Evolutionary conservation across 2,797 vertebrate genomes (phyloP), one percentile per base, ranked within the genome.

Genomic region (Otolemur crassicaudatus): DNA sequence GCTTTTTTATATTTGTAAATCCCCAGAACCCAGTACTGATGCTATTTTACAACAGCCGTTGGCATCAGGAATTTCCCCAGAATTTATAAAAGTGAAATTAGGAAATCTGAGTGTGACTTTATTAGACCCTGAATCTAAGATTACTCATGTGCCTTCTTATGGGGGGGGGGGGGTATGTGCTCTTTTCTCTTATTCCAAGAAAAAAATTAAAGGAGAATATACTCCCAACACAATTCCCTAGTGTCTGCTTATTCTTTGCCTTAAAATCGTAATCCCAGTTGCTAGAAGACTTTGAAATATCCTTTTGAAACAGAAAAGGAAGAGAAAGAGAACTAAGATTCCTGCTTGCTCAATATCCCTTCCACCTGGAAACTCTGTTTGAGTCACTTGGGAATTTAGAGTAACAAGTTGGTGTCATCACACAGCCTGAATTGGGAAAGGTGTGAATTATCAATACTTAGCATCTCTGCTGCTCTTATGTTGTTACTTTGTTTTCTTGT

Each of bases 211-310:
- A 92, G 72, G 17, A 61, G 91, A 61, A 34, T 34, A 29, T 56
- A 40, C 80, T 94, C 25, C 43, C 7, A 12, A 65, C 19, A 61
- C 1, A 29, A 46, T 72, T 90, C 22, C 40, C 27, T 73, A 46
- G 7, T 79, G 25, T 70, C 83, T 81, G 65, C 46, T 87, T 58
- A 84, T 43, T 73, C 76, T 49, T 84, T 40, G n/a, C 58, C 81
- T 93, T 91, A 83, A 90, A 72, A 94, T 86, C 40, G 79, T 22
- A 73, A 40, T 90, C 65, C 73, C 23, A 37, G 11, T 76, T 94
- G 53, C 49, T 85, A 46, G 31, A 58, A 58, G 27, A 3, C 29
- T 70, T 31, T 81, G 40, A 86, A 34, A 60, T 43, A 84, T 34
- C 63, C 46, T 86, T 65, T 61, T 56, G 58, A 75, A 73, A 58